Evolutionary conservation across 2,888 invertebrate genomes (phyloP).

Genomic region (Marronus borbonicus): DNA sequence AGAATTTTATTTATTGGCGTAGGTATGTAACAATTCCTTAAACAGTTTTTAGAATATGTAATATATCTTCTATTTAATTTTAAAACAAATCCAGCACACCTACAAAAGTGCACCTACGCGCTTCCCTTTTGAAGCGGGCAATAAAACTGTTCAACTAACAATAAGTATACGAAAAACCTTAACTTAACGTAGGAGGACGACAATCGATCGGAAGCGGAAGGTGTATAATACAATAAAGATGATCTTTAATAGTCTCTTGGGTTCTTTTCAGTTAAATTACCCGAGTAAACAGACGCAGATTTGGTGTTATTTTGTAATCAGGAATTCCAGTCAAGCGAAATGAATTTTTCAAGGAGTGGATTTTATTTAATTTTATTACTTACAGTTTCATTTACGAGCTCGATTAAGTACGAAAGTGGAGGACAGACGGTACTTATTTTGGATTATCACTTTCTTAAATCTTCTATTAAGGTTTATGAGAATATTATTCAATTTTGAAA

Average conservation of each 20-base stretch:
- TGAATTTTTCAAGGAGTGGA: constrained; percentile 31
- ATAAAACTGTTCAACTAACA: background rate
- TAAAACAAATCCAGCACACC: no score
- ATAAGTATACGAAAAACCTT: background rate
- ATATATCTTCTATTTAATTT: no score
- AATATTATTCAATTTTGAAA: background rate
- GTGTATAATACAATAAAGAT: constrained; percentile 51
- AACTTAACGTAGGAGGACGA: constrained; percentile 26
- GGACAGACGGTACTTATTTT: background rate
- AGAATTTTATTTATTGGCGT: no score
- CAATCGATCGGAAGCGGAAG: constrained; percentile 38
- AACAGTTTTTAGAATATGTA: no score
- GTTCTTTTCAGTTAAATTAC: constrained; percentile 47
- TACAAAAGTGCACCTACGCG: no score
- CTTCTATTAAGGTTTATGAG: background rate
- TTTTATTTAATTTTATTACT: constrained; percentile 25
- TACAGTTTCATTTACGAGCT: constrained; percentile 26
- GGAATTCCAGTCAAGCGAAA: constrained; percentile 3
- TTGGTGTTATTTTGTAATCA: constrained; percentile 40
- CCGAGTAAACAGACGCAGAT: constrained; percentile 41
- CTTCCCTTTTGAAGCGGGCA: background rate
- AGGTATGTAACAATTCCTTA: no score
- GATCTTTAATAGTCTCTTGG: constrained; percentile 50
- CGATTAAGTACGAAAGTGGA: constrained; percentile 25
- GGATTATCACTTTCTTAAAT: constrained; percentile 14